These are phyloP conservation scores for Syrmaticus mikado DNA, from an alignment of 2,113 vertebrate species.

Conservation along the genomic window DNA sequence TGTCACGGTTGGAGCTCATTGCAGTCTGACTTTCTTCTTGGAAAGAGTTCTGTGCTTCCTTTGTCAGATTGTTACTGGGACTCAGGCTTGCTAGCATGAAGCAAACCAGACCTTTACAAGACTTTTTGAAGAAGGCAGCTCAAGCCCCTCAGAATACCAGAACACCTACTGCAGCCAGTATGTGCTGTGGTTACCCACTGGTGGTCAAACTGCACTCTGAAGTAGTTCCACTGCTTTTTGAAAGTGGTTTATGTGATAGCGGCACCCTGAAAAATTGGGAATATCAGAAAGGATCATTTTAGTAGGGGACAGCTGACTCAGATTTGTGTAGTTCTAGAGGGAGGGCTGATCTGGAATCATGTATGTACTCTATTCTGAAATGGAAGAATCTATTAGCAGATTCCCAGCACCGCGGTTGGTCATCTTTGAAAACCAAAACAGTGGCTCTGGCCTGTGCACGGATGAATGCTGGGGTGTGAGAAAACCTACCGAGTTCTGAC, in stretches of 20 bases:
- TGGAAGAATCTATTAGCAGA: not conserved
- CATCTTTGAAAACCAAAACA: not conserved
- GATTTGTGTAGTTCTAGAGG: not conserved
- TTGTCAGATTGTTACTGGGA: not conserved
- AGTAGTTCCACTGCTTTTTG: not conserved
- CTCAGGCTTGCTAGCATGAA: not conserved
- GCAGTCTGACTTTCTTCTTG: not conserved
- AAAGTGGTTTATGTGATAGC: not conserved
- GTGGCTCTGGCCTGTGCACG: not conserved
- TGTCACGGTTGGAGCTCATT: not conserved
- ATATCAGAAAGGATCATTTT: not conserved
- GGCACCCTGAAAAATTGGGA: not conserved
- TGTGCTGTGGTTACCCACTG: not conserved
- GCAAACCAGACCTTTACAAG: not conserved
- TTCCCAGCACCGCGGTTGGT: accelerated
- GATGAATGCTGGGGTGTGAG: not conserved
- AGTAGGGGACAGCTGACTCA: not conserved
- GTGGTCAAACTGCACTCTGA: not conserved
- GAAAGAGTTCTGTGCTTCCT: not conserved
- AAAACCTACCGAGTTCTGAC: not conserved
- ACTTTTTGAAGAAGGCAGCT: not conserved
- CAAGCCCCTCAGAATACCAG: not conserved
- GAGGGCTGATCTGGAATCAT: not conserved
- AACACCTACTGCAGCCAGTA: not conserved
- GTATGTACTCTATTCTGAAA: not conserved